Base-by-base conservation (phyloP, 1,140 invertebrate species). In the Asbolus verrucosus region DNA sequence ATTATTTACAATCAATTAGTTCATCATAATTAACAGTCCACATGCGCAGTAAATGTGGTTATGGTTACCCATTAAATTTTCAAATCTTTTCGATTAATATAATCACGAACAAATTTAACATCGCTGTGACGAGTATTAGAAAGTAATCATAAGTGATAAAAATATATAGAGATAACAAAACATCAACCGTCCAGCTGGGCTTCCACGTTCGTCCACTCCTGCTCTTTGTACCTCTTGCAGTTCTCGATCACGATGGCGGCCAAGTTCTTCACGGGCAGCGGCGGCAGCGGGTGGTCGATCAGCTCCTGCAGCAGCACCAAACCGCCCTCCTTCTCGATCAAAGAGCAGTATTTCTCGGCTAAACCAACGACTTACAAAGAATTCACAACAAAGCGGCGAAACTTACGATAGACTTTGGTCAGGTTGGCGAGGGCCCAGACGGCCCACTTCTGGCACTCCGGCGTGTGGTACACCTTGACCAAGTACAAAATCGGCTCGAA, bases 361-460 rank as follows among this genome's bases (percentile, higher is more conserved):
- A 43, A 39, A 5, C 13, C 33, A 15, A 61, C 1, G n/a, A n/a
- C n/a, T n/a, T n/a, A n/a, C n/a, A n/a, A n/a, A n/a, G n/a, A n/a
- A n/a, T n/a, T n/a, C n/a, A n/a, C n/a, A n/a, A n/a, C n/a, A n/a
- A n/a, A n/a, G n/a, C 3, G 11, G 3, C 6, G 11, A 4, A 4
- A 91, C 92, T 91, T 84, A 95, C 93, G 91, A 82, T 95, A 95
- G 38, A 98, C 94, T 75, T 88, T 89, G 8, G 96, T 98, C 13
- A 99, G 86, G 85, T 99, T 99, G 21, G 96, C 95, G 31, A 99
- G 84, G 3, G 96, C 97, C 97, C 97, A 99, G n/a, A 94, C 91
- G 1, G 96, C 95, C 96, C 96, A 98, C 78, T 95, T 90, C 80
- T 97, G 95, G 81, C 94, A 97, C 79, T 94, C 90, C 0, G 93